Evolutionary conservation across 2,113 vertebrate species (phyloP), one percentile per base, ranked within the genome.

Genomic region (Vulpes ferrilata): DNA sequence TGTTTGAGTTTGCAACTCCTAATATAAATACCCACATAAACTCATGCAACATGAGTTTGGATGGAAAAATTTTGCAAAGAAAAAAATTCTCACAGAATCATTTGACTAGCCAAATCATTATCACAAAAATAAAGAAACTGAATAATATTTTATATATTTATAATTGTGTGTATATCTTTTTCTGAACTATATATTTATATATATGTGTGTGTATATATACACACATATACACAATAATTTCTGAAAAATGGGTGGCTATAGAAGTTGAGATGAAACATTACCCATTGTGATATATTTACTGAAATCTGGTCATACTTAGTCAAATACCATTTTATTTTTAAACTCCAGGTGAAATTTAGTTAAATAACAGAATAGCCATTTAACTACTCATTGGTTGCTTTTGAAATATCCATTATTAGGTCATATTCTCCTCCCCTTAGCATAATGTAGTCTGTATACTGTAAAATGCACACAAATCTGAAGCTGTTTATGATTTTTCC

Each of bases 401-500:
- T 79, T 55, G 35, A 17, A 94, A 48, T 82, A 16, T 23, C 60
- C 35, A 3, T 94, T 43, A 51, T n/a, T 43, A 48, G 82, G 16
- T 48, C 78, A 48, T 87, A 16, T 32, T 59, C 32, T 20, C n/a
- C 48, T 88, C 53, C 79, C 53, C 80, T 53, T 71, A 23, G 11
- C 30, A 5, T 35, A 71, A 27, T 74, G 71, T 57, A 23, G 48
- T 80, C n/a, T n/a, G 0, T 32, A 0, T 62, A 48, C 65, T 27
- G 16, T 67, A 78, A 32, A 74, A 43, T 60, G 53, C 20, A 22
- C 57, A 48, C 65, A n/a, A 17, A 78, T 87, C 59, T 20, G 60
- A 90, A 79, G 87, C 60, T 62, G 35, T 57, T 55, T 43, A 5
- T 89, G 71, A 57, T 88, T 95, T 95, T 59, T 79, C 57, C 57